phyloP scores from a whole-genome alignment of 2,113 vertebrate genomes.

The Lates calcarifer region DNA sequence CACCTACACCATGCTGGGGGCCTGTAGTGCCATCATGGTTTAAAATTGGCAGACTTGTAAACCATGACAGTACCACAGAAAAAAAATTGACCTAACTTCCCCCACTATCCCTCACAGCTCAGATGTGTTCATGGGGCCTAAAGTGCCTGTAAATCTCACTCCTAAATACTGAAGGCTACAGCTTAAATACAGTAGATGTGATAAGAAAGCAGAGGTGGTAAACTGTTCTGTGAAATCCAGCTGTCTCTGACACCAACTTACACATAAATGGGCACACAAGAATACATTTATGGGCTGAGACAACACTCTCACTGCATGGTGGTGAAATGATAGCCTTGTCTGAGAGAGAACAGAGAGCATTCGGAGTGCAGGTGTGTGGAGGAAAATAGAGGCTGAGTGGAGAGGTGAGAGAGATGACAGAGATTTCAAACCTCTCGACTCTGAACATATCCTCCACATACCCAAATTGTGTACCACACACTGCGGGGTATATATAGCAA shows the following conservation, averaged over 20 bases:
- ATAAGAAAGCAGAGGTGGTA: neutral
- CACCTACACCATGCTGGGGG: neutral
- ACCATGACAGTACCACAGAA: constrained; percentile 2
- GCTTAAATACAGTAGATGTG: neutral
- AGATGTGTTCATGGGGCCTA: too few species aligned
- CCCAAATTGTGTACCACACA: neutral
- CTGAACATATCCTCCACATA: neutral
- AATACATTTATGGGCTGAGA: neutral
- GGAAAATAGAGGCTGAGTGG: neutral
- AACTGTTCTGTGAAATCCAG: neutral
- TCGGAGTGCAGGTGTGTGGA: neutral
- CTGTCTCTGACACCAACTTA: constrained; percentile 4
- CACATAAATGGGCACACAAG: constrained; percentile 2
- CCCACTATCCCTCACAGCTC: neutral
- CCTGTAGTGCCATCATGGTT: neutral
- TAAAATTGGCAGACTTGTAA: neutral
- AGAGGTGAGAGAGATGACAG: neutral
- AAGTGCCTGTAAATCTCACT: too few species aligned
- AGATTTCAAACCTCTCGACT: neutral
- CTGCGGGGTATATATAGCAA: neutral
- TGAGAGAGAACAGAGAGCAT: neutral
- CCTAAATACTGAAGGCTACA: neutral
- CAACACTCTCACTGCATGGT: neutral
- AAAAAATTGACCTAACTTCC: neutral
- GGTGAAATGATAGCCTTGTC: constrained; percentile 8